phyloP scores from a whole-genome alignment of 2,888 invertebrate genomes.

The Pseudoips prasinana region DNA sequence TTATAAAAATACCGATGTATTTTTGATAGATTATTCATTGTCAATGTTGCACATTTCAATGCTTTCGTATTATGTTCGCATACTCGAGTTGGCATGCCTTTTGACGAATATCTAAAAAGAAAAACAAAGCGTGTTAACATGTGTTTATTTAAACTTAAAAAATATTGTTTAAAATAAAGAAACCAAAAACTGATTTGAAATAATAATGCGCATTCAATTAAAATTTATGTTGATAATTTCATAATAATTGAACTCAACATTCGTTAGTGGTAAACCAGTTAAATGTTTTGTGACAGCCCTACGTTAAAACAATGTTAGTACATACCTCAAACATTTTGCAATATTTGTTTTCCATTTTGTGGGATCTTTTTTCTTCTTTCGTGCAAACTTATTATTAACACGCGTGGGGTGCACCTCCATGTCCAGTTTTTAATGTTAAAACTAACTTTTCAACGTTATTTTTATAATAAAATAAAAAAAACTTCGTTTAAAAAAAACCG shows the following conservation, averaged over 20 bases:
- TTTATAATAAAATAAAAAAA: slow-evolving; percentile 3
- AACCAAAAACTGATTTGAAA: not conserved
- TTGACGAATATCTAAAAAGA: too few species aligned
- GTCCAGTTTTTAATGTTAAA: not conserved
- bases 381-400: slow-evolving; percentile 10
- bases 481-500: too few species aligned
- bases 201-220: too few species aligned
- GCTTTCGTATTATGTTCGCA: slow-evolving; percentile 15
- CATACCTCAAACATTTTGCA: slow-evolving; percentile 10
- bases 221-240: too few species aligned
- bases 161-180: slow-evolving; percentile 1
- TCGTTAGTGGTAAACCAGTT: not conserved
- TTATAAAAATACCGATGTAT: slow-evolving; percentile 12
- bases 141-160: not conserved
- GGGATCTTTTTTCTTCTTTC: slow-evolving; percentile 13
- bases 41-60: slow-evolving; percentile 12
- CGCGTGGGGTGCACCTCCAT: slow-evolving; percentile 11
- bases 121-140: not conserved
- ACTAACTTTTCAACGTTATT: slow-evolving; percentile 11
- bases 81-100: slow-evolving; percentile 10
- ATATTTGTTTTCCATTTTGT: slow-evolving; percentile 13
- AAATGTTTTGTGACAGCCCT: slow-evolving; percentile 1
- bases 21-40: slow-evolving; percentile 4
- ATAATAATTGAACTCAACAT: not conserved
- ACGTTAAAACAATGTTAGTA: slow-evolving; percentile 1